A percentile compares a stretch with the other conserved stretches of the same genome.
phyloP scores from a whole-genome alignment of 1,140 invertebrate species.

The Philotrypesis tridentata region DNA sequence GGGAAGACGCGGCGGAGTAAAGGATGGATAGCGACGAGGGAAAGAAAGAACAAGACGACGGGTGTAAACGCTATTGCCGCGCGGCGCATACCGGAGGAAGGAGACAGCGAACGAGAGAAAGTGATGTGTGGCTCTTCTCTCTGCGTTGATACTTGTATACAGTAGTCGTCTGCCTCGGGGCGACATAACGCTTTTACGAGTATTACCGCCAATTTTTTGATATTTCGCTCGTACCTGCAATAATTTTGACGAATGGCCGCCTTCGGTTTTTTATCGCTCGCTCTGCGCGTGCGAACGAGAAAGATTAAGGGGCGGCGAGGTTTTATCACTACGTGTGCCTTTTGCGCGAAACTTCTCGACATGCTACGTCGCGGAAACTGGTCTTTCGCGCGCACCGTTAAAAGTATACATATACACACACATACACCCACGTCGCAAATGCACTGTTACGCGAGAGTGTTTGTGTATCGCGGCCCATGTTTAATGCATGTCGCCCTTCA shows the following conservation, averaged over 20 bases:
- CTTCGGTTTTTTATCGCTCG: background rate
- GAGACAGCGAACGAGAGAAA: background rate
- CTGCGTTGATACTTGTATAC: background rate
- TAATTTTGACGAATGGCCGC: background rate
- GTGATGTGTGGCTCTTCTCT: background rate
- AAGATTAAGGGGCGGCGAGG: too few relatives aligned
- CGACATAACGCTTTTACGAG: conserved; percentile 4
- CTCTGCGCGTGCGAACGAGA: too few relatives aligned
- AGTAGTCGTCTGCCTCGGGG: background rate
- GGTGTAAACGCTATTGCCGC: background rate
- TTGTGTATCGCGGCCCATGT: too few relatives aligned
- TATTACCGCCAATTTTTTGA: background rate
- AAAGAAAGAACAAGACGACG: background rate
- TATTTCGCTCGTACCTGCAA: background rate
- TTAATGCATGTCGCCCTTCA: too few relatives aligned
- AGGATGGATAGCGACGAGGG: background rate
- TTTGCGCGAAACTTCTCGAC: background rate
- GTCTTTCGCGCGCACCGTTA: too few relatives aligned
- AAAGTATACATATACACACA: too few relatives aligned
- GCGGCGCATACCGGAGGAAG: background rate
- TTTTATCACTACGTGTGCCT: background rate
- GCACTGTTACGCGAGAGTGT: too few relatives aligned
- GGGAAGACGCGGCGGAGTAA: background rate
- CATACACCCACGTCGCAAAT: too few relatives aligned
- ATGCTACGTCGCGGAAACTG: background rate